Evolutionary conservation across 2,113 vertebrate genomes (phyloP).

Genomic region (Rhynchomys soricoides): DNA sequence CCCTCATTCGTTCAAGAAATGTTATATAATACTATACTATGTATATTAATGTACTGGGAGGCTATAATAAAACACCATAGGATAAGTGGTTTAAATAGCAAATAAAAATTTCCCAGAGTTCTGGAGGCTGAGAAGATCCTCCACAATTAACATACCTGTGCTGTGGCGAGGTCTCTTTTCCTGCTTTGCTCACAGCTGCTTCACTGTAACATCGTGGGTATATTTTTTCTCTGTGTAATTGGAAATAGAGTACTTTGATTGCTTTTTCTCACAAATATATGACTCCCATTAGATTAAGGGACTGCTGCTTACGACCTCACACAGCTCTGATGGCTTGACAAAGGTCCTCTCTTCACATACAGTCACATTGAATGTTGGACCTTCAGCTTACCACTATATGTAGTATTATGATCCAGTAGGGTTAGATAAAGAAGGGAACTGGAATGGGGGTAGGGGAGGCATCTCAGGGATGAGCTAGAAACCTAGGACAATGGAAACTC

Average conservation of each 20-base stretch:
- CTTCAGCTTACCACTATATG: background rate
- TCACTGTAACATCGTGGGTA: background rate
- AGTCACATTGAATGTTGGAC: background rate
- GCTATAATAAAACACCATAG: conserved; percentile 8
- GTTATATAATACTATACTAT: background rate
- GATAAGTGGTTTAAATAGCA: background rate
- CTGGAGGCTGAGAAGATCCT: background rate
- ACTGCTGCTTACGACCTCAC: background rate
- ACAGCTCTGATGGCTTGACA: background rate
- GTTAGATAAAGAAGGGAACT: background rate
- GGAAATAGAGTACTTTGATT: background rate
- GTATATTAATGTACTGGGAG: background rate
- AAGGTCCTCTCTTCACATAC: background rate
- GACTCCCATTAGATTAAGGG: background rate
- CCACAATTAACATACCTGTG: background rate
- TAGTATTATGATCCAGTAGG: background rate
- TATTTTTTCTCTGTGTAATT: background rate
- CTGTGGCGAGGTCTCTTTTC: background rate
- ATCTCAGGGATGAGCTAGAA: no score
- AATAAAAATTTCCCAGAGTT: background rate
- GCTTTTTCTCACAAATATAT: background rate
- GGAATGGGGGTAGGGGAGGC: no score
- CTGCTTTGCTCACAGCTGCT: background rate
- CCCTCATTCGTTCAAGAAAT: conserved; percentile 9
- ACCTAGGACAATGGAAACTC: no score